Evolutionary conservation across 37 sponge, comb jelly and placozoan genomes (phyloP).

Genomic region (Lycopodina hypogea): DNA sequence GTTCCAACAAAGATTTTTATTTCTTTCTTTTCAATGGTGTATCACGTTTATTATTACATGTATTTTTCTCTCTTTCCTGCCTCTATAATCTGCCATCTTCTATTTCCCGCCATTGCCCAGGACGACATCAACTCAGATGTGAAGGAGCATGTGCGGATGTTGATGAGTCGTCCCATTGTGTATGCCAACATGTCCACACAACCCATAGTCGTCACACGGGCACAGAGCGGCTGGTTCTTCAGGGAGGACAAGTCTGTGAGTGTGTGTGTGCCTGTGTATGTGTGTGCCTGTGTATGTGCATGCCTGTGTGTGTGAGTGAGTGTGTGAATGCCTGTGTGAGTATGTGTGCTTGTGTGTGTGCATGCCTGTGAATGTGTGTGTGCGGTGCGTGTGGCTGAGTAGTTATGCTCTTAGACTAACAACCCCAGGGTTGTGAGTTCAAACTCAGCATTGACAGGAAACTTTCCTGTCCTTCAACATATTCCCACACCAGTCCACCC

Average conservation of each 20-base stretch:
- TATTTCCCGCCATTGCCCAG: slow-evolving; percentile 4
- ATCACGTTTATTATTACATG: background rate
- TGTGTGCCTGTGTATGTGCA: no score
- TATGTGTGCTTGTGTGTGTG: no score
- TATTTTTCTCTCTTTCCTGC: slow-evolving; percentile 20
- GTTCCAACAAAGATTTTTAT: background rate
- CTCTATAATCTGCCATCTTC: no score
- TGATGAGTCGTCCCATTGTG: slow-evolving; percentile 75
- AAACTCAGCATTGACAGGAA: no score
- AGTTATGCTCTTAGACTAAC: no score
- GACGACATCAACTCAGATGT: slow-evolving; percentile 61
- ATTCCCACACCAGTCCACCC: no score
- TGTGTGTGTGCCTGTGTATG: background rate
- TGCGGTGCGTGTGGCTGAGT: no score
- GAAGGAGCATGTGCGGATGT: slow-evolving; percentile 77
- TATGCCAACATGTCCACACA: slow-evolving; percentile 90
- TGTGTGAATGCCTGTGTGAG: no score
- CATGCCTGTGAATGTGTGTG: slow-evolving; percentile 16
- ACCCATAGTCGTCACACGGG: slow-evolving; percentile 75
- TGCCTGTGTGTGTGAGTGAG: no score
- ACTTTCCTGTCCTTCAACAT: no score
- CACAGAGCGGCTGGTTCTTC: slow-evolving; percentile 84
- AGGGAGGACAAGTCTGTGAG: slow-evolving; percentile 59
- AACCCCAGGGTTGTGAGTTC: no score
- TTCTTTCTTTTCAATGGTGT: background rate